phyloP scores from a whole-genome alignment of 37 sponge, comb jelly and placozoan genomes.

The Dysidea cf. avara region DNA sequence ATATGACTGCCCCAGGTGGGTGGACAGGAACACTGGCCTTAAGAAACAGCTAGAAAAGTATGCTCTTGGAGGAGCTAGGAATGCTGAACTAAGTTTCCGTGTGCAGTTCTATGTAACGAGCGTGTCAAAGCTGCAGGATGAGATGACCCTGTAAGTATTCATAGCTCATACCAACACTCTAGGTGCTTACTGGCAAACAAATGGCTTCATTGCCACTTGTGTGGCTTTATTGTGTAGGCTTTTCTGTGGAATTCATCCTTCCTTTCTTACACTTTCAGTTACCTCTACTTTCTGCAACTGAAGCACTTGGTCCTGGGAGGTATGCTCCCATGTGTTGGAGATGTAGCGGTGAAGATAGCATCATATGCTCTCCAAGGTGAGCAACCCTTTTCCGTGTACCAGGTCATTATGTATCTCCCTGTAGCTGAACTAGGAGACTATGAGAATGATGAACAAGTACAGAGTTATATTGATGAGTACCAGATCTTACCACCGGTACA shows the following conservation, averaged over 20 bases:
- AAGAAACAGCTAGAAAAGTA: slow-evolving; percentile 70
- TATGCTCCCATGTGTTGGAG: slow-evolving; percentile 42
- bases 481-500: slow-evolving; percentile 68
- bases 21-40: slow-evolving; percentile 65
- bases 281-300: slow-evolving; percentile 76
- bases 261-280: slow-evolving; percentile 20
- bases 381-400: background rate
- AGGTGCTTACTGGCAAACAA: background rate
- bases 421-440: slow-evolving; percentile 80
- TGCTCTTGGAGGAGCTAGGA: slow-evolving; percentile 32
- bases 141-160: slow-evolving; percentile 56
- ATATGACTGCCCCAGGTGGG: slow-evolving; percentile 48
- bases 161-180: background rate
- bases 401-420: background rate
- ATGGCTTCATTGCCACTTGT: background rate
- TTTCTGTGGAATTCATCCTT: background rate
- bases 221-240: no score
- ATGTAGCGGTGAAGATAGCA: slow-evolving; percentile 76
- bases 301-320: slow-evolving; percentile 61
- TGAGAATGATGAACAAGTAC: slow-evolving; percentile 48
- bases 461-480: slow-evolving; percentile 57
- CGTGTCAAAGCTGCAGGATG: slow-evolving; percentile 58
- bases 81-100: slow-evolving; percentile 55
- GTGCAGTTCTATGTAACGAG: slow-evolving; percentile 70
- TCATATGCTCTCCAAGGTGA: slow-evolving; percentile 83